Percentiles rank a stretch among this genome's conserved stretches.
phyloP scores from a whole-genome alignment of 2,888 invertebrate species.

The Chloroclystis v-ata region DNA sequence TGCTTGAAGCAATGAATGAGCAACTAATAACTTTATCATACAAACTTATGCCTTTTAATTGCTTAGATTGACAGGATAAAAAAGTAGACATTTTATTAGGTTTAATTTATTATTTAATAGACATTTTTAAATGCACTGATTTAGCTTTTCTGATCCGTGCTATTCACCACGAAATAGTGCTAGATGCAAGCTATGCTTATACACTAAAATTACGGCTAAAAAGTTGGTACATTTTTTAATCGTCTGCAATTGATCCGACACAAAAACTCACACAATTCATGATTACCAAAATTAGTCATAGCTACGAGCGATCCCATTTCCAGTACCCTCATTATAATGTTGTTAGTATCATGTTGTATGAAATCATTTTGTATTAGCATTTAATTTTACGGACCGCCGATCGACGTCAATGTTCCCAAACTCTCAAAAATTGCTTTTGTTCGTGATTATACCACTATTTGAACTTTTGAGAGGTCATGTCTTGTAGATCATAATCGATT shows the following conservation, averaged over 20 bases:
- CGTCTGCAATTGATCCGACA: slow-evolving; percentile 43
- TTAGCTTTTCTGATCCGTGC: too few species aligned
- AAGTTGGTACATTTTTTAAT: slow-evolving; percentile 14
- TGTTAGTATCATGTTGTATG: slow-evolving; percentile 66
- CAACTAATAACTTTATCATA: too few species aligned
- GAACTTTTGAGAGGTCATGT: slow-evolving; percentile 26
- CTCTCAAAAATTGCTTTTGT: slow-evolving; percentile 20
- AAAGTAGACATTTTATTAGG: too few species aligned
- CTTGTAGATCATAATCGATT: slow-evolving; percentile 30
- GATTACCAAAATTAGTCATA: slow-evolving; percentile 60
- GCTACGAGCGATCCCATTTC: slow-evolving; percentile 68
- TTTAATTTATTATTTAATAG: too few species aligned
- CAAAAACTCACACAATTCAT: slow-evolving; percentile 45
- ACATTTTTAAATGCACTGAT: too few species aligned
- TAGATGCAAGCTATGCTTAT: too few species aligned
- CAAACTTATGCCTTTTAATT: too few species aligned
- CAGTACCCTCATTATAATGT: slow-evolving; percentile 65
- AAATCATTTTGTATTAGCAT: slow-evolving; percentile 74
- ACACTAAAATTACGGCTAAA: too few species aligned
- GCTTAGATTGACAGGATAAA: too few species aligned
- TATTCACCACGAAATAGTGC: too few species aligned
- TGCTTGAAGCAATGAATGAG: too few species aligned
- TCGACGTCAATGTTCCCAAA: slow-evolving; percentile 56
- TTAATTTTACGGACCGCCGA: slow-evolving; percentile 72
- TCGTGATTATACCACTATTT: slow-evolving; percentile 24